These are phyloP conservation scores for Hylaeus anthracinus DNA, from an alignment of 1,140 invertebrate species.

Conservation along the genomic window DNA sequence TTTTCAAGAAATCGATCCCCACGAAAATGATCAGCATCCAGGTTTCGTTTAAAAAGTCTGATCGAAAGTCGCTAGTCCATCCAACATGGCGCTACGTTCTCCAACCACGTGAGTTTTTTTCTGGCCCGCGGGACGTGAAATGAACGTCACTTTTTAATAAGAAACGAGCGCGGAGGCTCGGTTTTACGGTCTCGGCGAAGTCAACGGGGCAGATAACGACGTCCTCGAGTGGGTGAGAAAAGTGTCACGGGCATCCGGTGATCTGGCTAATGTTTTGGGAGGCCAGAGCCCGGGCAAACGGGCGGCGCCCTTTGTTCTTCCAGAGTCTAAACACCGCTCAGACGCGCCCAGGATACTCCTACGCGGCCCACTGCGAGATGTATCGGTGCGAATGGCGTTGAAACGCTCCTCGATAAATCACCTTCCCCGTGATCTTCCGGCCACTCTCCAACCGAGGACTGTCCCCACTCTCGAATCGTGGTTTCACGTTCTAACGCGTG, in stretches of 20 bases:
- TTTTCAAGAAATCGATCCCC: no score
- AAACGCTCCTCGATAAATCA: constrained; percentile 68
- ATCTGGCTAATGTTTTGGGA: constrained; percentile 76
- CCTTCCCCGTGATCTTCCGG: constrained; percentile 32
- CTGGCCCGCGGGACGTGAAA: constrained; percentile 37
- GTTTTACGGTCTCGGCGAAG: constrained; percentile 37
- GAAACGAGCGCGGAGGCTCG: constrained; percentile 20
- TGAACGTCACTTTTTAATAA: constrained; percentile 53
- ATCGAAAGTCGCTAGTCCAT: constrained; percentile 25
- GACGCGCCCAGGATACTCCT: constrained; percentile 2
- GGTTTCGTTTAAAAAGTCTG: background rate
- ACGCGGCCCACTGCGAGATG: constrained; percentile 42
- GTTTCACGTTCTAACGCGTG: constrained; percentile 12
- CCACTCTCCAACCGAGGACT: background rate
- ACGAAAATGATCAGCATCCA: no score
- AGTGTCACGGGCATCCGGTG: constrained; percentile 77
- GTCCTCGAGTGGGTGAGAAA: constrained; percentile 69
- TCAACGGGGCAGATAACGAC: constrained; percentile 55
- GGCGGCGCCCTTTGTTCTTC: constrained; percentile 69
- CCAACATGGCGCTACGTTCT: constrained; percentile 14
- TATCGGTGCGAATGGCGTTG: constrained; percentile 68
- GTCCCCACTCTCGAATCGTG: constrained; percentile 30
- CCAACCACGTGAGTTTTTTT: constrained; percentile 19
- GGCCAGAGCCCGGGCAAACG: constrained; percentile 39
- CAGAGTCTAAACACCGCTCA: constrained; percentile 33